Evolutionary conservation across 2,797 vertebrate species (phyloP).

Genomic region (Enteromius paludinosus): DNA sequence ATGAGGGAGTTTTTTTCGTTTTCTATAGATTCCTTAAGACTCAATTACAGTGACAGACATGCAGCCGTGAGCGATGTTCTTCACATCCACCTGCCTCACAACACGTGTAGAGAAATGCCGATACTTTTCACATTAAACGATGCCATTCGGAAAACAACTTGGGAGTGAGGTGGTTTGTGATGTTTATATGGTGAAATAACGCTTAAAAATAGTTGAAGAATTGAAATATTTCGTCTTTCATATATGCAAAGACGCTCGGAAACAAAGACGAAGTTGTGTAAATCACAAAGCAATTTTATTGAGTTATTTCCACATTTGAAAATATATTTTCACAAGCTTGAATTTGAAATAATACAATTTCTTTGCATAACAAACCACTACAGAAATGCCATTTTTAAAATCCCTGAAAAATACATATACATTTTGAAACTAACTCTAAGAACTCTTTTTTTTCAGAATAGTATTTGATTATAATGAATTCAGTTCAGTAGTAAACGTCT

Average conservation of each 20-base stretch:
- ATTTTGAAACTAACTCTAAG: background rate
- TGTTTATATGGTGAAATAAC: background rate
- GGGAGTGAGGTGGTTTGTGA: background rate
- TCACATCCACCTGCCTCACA: background rate
- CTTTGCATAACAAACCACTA: slow-evolving; percentile 21
- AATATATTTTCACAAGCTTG: slow-evolving; percentile 41
- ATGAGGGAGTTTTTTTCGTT: slow-evolving; percentile 17
- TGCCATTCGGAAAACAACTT: background rate
- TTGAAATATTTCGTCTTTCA: background rate
- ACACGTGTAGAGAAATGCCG: background rate
- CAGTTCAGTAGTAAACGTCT: background rate
- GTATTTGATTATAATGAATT: slow-evolving; percentile 6
- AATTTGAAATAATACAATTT: slow-evolving; percentile 44
- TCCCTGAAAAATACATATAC: slow-evolving; percentile 43
- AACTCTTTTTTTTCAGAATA: background rate
- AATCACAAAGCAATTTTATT: slow-evolving; percentile 45
- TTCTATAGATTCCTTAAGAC: slow-evolving; percentile 50
- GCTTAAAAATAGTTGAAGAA: background rate
- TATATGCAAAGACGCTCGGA: background rate
- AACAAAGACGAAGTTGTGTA: background rate
- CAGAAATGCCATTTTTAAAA: slow-evolving; percentile 41
- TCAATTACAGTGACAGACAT: slow-evolving; percentile 47
- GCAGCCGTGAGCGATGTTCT: slow-evolving; percentile 11
- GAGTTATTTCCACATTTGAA: background rate
- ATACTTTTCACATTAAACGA: slow-evolving; percentile 8